Evolutionary conservation across 2,113 vertebrate species (phyloP).

Genomic region (Hirundichthys speculiger): DNA sequence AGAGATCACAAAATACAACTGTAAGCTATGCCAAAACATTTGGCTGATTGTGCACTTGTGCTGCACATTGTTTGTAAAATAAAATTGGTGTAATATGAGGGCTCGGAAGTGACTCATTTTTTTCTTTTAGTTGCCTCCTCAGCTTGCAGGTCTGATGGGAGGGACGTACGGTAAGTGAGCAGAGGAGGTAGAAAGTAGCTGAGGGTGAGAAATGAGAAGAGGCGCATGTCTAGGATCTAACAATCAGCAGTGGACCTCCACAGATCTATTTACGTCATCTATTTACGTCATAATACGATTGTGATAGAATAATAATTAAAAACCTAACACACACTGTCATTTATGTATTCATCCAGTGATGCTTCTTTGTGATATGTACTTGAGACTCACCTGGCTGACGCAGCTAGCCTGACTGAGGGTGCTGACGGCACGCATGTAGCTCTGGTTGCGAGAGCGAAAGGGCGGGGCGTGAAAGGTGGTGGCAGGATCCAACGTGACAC

Average conservation of each 20-base stretch:
- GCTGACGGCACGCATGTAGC: conserved; percentile 99
- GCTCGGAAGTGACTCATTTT: not conserved
- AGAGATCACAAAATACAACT: not conserved
- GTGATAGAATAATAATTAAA: no score
- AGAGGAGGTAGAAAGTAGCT: not conserved
- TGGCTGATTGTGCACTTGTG: not conserved
- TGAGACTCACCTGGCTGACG: conserved; percentile 94
- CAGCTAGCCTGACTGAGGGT: conserved; percentile 99
- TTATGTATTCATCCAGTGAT: conserved; percentile 18
- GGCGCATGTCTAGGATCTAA: not conserved
- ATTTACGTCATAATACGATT: no score
- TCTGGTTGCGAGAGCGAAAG: conserved; percentile 99
- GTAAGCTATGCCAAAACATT: not conserved
- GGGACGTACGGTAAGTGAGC: not conserved
- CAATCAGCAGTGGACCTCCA: conserved; percentile 23
- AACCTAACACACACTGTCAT: not conserved
- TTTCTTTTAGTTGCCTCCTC: no score
- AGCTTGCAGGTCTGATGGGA: no score
- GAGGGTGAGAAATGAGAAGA: not conserved
- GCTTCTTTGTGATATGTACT: conserved; percentile 34
- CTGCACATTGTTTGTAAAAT: not conserved
- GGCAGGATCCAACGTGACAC: conserved; percentile 92
- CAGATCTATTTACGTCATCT: no score
- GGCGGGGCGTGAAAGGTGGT: conserved; percentile 94
- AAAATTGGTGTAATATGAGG: not conserved